Percentiles rank a stretch among this genome's conserved stretches.
phyloP scores from a whole-genome alignment of 1,140 invertebrate genomes.

The Lutraria rhynchaena region DNA sequence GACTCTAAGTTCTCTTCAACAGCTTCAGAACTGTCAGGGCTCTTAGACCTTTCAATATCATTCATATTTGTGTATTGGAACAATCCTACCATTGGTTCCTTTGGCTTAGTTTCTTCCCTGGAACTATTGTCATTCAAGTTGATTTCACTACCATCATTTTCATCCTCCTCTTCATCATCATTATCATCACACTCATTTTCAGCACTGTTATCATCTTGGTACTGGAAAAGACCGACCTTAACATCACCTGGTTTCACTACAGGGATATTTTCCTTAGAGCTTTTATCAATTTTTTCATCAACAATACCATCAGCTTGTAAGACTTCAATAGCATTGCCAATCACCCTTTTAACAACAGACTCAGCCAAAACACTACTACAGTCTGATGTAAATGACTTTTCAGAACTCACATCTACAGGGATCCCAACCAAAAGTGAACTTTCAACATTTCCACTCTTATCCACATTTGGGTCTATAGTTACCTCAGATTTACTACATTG shows the following conservation, averaged over 20 bases:
- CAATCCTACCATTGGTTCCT: slow-evolving; percentile 36
- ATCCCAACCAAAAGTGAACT: background rate
- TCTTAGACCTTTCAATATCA: slow-evolving; percentile 32
- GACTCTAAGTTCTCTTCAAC: slow-evolving; percentile 36
- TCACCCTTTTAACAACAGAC: slow-evolving; percentile 31
- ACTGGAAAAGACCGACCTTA: slow-evolving; percentile 46
- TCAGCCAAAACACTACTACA: slow-evolving; percentile 43
- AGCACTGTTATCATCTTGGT: background rate
- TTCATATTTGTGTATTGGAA: slow-evolving; percentile 45
- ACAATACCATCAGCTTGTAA: slow-evolving; percentile 1
- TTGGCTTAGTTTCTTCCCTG: background rate
- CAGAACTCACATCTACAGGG: slow-evolving; percentile 8
- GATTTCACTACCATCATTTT: background rate
- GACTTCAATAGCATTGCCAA: slow-evolving; percentile 17
- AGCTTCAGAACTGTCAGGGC: slow-evolving; percentile 31
- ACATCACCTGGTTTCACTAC: background rate
- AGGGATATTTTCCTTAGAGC: background rate
- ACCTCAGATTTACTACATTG: background rate
- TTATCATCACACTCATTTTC: slow-evolving; percentile 1
- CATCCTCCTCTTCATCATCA: slow-evolving; percentile 39
- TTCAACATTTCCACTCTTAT: slow-evolving; percentile 1
- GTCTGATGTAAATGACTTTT: slow-evolving; percentile 40
- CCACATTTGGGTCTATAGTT: background rate
- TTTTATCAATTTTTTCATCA: background rate
- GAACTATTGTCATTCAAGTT: background rate